phyloP scores from a whole-genome alignment of 2,888 invertebrate genomes.

The Clitarchus hookeri region DNA sequence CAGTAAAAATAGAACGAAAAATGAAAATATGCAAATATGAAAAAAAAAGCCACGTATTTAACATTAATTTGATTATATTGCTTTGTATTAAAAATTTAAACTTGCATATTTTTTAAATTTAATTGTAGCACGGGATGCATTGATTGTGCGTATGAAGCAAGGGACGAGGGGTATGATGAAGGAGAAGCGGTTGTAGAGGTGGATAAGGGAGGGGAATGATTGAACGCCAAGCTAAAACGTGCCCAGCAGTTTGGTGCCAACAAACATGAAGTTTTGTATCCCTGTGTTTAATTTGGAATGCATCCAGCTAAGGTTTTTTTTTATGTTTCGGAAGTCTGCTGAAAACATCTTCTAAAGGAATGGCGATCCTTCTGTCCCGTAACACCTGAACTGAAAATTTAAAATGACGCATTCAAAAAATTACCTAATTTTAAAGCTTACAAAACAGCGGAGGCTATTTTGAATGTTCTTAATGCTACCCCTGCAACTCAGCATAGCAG shows the following conservation, averaged over 20 bases:
- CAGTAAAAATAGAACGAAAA: no score
- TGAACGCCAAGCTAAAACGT: background rate
- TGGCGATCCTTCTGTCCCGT: background rate
- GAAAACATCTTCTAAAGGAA: background rate
- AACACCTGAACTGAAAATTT: background rate
- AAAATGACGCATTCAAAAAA: background rate
- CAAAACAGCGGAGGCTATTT: no score
- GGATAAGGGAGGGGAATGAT: background rate
- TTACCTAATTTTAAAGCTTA: no score
- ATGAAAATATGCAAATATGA: no score
- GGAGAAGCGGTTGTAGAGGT: background rate
- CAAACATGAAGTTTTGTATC: background rate
- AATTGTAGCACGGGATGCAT: no score
- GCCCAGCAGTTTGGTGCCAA: background rate
- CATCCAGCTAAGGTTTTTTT: background rate
- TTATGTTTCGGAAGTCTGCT: slow-evolving; percentile 16
- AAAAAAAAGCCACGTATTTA: no score
- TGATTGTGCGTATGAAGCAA: no score
- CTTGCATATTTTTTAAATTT: no score
- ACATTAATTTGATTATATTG: no score
- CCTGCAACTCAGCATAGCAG: no score
- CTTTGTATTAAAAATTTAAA: no score
- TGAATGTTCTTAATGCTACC: no score
- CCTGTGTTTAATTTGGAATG: slow-evolving; percentile 19
- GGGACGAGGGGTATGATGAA: background rate